Evolutionary conservation across 1,140 invertebrate species (phyloP).

Genomic region (Rhopalosiphum maidis): DNA sequence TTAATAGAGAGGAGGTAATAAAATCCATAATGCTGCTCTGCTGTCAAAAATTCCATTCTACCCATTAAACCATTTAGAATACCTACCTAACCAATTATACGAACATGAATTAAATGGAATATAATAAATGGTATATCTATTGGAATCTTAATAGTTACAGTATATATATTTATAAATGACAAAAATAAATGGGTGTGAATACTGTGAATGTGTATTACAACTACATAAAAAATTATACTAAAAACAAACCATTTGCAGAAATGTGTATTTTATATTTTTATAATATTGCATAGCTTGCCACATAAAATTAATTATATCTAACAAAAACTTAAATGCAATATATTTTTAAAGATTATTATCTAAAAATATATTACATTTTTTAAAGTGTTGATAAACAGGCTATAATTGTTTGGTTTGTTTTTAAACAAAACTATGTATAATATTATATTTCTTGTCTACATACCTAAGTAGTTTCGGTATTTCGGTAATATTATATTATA

Average conservation of each 20-base stretch:
- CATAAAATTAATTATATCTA: not conserved
- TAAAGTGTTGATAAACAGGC: not conserved
- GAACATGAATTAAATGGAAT: not conserved
- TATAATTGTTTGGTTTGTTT: not conserved
- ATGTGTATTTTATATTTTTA: not conserved
- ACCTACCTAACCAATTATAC: conserved; percentile 3
- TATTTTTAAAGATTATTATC: not conserved
- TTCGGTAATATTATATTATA: no score
- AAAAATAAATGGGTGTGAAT: not conserved
- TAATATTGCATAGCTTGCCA: not conserved
- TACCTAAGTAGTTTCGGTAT: no score
- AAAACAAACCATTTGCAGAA: not conserved
- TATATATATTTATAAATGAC: not conserved
- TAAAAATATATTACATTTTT: not conserved
- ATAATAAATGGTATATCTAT: not conserved
- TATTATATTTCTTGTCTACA: not conserved
- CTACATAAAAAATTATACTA: not conserved
- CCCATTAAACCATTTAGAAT: not conserved
- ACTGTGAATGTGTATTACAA: not conserved
- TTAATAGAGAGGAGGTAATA: not conserved
- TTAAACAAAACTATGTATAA: not conserved
- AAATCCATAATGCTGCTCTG: not conserved
- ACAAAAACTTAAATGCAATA: not conserved
- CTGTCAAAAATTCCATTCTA: conserved; percentile 1
- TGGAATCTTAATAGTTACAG: not conserved